Evolutionary conservation across 2,113 vertebrate species (phyloP).

Genomic region (Carollia perspicillata): DNA sequence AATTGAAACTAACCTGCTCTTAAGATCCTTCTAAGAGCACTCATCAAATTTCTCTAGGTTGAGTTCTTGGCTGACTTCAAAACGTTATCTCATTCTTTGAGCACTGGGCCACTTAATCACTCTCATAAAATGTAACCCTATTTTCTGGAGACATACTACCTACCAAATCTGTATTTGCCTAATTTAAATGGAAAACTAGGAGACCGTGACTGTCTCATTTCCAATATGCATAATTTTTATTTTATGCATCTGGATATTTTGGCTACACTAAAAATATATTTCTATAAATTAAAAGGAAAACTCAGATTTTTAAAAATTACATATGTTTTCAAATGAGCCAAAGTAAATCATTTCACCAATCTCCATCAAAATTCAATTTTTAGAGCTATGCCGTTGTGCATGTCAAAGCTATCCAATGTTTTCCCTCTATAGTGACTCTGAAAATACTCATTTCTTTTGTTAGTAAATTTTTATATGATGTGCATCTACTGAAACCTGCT

Average conservation of each 20-base stretch:
- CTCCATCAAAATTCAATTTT: background rate
- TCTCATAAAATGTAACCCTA: conserved; percentile 67
- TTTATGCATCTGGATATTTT: conserved; percentile 48
- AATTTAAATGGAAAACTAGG: conserved; percentile 66
- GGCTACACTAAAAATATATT: conserved; percentile 36
- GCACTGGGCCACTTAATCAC: conserved; percentile 55
- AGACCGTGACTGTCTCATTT: background rate
- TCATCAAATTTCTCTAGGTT: conserved; percentile 65
- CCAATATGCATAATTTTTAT: conserved; percentile 18
- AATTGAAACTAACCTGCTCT: background rate
- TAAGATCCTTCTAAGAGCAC: conserved; percentile 39
- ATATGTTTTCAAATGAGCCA: background rate
- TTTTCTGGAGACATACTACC: conserved; percentile 50
- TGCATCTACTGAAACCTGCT: background rate
- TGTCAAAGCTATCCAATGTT: background rate
- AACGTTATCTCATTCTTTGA: conserved; percentile 44
- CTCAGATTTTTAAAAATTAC: conserved; percentile 16
- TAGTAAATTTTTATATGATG: background rate
- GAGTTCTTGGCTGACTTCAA: conserved; percentile 57
- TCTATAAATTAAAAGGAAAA: conserved; percentile 9
- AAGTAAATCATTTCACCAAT: background rate
- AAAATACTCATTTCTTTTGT: background rate
- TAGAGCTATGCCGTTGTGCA: background rate
- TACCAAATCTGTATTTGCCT: conserved; percentile 51
- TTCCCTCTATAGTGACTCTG: background rate